A percentile compares a stretch with the other conserved stretches of the same genome.
Conservation (phyloP, 2,113 vertebrate species). For the Myrmecophaga tridactyla region DNA sequence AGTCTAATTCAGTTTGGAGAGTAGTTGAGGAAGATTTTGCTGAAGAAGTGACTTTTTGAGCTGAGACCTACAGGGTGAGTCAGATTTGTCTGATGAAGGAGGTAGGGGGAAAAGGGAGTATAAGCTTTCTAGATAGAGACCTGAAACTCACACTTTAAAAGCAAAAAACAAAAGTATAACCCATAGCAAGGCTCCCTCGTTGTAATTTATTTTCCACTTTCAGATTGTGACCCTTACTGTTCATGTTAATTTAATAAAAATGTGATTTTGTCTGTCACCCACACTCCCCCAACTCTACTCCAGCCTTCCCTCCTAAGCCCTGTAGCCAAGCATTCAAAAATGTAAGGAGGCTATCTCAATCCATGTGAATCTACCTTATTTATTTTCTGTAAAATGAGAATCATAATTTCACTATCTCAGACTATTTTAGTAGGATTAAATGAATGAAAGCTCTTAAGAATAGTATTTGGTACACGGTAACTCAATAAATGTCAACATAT, state of each 20-base stretch:
- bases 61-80: conserved; percentile 27
- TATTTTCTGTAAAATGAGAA: background rate
- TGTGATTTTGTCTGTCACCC: background rate
- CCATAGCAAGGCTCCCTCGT: background rate
- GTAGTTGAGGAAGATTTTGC: background rate
- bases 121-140: conserved; percentile 49
- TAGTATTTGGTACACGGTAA: background rate
- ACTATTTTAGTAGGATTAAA: background rate
- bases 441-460: conserved; percentile 30
- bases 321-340: background rate
- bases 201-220: conserved; percentile 39
- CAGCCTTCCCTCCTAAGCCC: background rate
- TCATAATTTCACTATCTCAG: background rate
- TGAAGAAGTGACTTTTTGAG: conserved; percentile 52
- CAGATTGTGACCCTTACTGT: background rate
- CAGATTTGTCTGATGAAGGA: background rate
- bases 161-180: background rate
- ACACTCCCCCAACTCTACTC: background rate
- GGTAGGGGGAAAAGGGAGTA: background rate
- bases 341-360: background rate
- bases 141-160: conserved; percentile 41
- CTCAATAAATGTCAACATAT: background rate
- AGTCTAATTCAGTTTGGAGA: background rate
- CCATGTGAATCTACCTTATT: background rate
- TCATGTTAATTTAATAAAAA: background rate